Percentiles rank a stretch among this genome's conserved stretches.
Evolutionary conservation across 2,797 vertebrate species (phyloP).

Genomic region (Telmatherina bonti): DNA sequence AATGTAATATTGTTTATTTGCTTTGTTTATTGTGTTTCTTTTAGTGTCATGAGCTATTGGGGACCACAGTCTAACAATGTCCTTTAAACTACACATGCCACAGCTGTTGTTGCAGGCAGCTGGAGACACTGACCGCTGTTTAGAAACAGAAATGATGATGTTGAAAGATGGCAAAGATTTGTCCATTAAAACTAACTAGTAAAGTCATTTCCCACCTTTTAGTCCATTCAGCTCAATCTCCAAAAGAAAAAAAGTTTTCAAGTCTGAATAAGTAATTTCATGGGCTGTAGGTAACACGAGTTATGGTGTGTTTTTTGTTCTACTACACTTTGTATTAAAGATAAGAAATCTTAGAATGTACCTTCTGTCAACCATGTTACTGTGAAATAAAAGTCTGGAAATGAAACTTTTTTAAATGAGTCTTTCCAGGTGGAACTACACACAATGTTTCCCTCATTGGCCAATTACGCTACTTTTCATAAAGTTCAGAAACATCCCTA

Average conservation of each 20-base stretch:
- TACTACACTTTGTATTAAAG: no score
- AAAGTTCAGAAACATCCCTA: constrained; percentile 11
- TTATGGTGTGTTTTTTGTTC: no score
- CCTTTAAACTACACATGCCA: no score
- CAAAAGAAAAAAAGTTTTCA: no score
- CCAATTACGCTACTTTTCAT: neutral
- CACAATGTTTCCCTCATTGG: constrained; percentile 5
- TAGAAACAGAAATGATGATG: neutral
- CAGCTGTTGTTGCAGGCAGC: no score
- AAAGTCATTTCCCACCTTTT: no score
- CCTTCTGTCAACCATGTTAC: neutral
- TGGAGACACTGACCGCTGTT: neutral
- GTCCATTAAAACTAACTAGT: no score
- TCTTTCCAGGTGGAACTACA: neutral
- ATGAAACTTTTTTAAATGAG: neutral
- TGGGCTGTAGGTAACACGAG: no score
- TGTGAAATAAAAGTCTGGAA: neutral
- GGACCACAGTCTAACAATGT: neutral
- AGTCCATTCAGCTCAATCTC: no score
- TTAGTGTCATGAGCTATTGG: neutral
- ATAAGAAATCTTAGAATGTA: no score
- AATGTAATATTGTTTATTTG: no score
- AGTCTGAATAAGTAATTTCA: no score
- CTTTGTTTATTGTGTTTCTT: neutral
- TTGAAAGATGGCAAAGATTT: neutral